phyloP scores from a whole-genome alignment of 1,140 invertebrate species.

The Macrostomum lignano region DNA sequence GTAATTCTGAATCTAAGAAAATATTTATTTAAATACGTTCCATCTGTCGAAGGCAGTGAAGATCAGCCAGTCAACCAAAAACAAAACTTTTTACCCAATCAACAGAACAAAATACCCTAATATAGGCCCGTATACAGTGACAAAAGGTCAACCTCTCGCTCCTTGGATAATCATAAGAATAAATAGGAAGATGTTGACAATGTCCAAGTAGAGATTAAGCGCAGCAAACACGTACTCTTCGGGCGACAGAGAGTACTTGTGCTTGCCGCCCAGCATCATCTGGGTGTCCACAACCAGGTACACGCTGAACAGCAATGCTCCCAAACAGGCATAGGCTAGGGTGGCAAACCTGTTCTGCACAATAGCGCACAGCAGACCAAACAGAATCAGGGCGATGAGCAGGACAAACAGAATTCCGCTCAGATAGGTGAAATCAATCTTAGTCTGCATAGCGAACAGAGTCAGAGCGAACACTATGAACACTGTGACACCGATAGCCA shows the following conservation, averaged over 20 bases:
- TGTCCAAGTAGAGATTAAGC: conserved; percentile 59
- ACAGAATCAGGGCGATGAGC: conserved; percentile 45
- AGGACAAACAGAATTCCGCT: conserved; percentile 47
- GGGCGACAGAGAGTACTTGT: conserved; percentile 62
- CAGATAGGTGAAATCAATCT: conserved; percentile 49
- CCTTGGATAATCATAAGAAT: too few relatives aligned
- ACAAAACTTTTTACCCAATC: too few relatives aligned
- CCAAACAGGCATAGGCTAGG: conserved; percentile 44
- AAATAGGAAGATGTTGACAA: conserved; percentile 61
- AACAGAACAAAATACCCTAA: too few relatives aligned
- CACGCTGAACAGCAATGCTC: conserved; percentile 45
- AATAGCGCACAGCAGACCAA: conserved; percentile 48
- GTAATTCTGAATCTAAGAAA: too few relatives aligned
- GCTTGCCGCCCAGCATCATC: conserved; percentile 64
- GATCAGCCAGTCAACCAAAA: too few relatives aligned
- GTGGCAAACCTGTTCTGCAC: conserved; percentile 32
- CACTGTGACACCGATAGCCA: conserved; percentile 50
- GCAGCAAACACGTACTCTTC: conserved; percentile 86
- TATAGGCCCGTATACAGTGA: too few relatives aligned
- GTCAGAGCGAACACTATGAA: conserved; percentile 51
- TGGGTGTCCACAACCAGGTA: conserved; percentile 78
- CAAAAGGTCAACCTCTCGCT: too few relatives aligned
- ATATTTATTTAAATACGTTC: too few relatives aligned
- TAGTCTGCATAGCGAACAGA: conserved; percentile 39
- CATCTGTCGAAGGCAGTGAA: too few relatives aligned